phyloP scores from a whole-genome alignment of 1,140 invertebrate species.

The Cydia splendana region DNA sequence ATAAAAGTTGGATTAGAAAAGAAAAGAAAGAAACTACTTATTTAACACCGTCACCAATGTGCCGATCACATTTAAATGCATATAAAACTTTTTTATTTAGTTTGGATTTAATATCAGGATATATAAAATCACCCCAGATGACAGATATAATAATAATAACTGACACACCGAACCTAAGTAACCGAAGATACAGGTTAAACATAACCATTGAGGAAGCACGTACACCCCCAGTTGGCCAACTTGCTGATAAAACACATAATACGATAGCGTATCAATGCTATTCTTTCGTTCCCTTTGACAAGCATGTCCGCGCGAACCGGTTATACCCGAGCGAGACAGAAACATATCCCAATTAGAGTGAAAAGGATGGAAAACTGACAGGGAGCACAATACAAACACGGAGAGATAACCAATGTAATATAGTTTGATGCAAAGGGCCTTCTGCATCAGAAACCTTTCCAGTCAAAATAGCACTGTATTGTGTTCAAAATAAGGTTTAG shows the following conservation, averaged over 20 bases:
- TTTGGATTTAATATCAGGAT: no score
- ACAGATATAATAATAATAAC: neutral
- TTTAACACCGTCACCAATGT: no score
- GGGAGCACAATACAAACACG: constrained; percentile 61
- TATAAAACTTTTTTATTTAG: no score
- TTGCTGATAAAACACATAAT: constrained; percentile 6
- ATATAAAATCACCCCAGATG: no score
- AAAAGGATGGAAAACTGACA: constrained; percentile 44
- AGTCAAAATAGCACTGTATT: constrained; percentile 37
- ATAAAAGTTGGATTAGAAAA: no score
- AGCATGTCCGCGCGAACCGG: constrained; percentile 51
- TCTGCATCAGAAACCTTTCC: constrained; percentile 38
- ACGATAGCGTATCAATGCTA: constrained; percentile 30
- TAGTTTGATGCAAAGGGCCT: constrained; percentile 48
- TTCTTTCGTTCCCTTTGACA: constrained; percentile 42
- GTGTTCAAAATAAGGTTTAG: constrained; percentile 23
- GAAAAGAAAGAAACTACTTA: no score
- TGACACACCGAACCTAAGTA: constrained; percentile 6
- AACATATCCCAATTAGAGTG: constrained; percentile 36
- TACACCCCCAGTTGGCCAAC: neutral
- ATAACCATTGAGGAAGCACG: neutral
- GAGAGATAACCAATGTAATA: constrained; percentile 50
- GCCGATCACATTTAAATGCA: no score
- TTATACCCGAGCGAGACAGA: constrained; percentile 47
- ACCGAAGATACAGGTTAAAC: neutral